Evolutionary conservation across 2,113 vertebrate species (phyloP).

Genomic region (Leptodactylus fuscus): DNA sequence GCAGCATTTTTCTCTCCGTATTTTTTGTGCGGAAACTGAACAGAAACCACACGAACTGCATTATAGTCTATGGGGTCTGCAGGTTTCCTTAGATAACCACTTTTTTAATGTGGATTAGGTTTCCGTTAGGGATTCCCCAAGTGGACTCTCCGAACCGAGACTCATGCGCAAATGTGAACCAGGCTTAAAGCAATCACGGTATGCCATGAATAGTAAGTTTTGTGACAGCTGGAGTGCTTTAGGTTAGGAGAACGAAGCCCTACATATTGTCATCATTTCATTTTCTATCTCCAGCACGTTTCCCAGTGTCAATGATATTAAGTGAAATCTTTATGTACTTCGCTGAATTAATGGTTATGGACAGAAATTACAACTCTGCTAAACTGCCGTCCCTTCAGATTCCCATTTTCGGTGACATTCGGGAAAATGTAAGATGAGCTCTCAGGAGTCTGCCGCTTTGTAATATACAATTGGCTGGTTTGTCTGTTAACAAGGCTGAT

Average conservation of each 20-base stretch:
- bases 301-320: not conserved
- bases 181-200: not conserved
- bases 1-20: too few relatives aligned
- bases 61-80: too few relatives aligned
- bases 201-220: too few relatives aligned
- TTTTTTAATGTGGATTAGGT: too few relatives aligned
- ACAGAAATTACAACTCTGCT: conserved; percentile 1
- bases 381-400: too few relatives aligned
- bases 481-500: conserved; percentile 3
- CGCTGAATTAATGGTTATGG: not conserved
- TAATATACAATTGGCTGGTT: not conserved
- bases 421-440: not conserved
- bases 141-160: too few relatives aligned
- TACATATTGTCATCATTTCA: not conserved
- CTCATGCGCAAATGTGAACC: too few relatives aligned
- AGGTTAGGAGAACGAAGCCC: not conserved
- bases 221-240: too few relatives aligned
- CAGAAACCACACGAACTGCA: too few relatives aligned
- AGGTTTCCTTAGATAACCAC: too few relatives aligned
- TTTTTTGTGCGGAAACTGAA: too few relatives aligned
- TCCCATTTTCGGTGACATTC: conserved; percentile 6
- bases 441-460: not conserved
- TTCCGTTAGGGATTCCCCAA: too few relatives aligned
- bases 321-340: conserved; percentile 10
- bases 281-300: not conserved